Evolutionary conservation across 2,888 invertebrate genomes (phyloP).

Genomic region (Drosophila pseudotalamancana): DNA sequence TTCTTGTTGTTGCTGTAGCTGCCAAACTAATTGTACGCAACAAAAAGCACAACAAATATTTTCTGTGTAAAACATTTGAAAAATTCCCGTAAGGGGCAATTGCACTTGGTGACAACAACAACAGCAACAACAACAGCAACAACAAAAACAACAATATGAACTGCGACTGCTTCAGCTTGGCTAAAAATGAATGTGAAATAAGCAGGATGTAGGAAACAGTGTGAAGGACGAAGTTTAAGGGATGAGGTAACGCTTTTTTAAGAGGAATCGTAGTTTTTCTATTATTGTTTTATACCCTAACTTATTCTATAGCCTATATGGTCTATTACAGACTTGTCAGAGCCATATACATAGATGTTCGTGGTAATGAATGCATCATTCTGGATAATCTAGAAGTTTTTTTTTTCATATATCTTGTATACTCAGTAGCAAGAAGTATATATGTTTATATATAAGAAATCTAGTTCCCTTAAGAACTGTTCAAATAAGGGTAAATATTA

Average conservation of each 20-base stretch:
- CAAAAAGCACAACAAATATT: constrained; percentile 66
- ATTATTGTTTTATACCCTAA: constrained; percentile 15
- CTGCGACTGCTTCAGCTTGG: constrained; percentile 32
- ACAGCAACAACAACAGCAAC: constrained; percentile 16
- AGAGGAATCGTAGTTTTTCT: constrained; percentile 21
- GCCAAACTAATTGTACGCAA: constrained; percentile 77
- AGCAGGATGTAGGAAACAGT: constrained; percentile 32
- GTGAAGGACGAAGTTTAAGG: constrained; percentile 1
- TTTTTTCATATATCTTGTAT: too few relatives aligned
- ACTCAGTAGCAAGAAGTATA: too few relatives aligned
- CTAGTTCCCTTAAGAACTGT: too few relatives aligned
- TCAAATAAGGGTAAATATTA: too few relatives aligned
- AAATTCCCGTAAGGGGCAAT: constrained; percentile 72
- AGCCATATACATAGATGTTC: too few relatives aligned
- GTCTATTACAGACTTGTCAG: too few relatives aligned
- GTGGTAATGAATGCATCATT: too few relatives aligned
- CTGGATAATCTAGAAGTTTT: too few relatives aligned
- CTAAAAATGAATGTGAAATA: constrained; percentile 53
- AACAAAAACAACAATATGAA: constrained; percentile 23
- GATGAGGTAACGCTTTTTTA: background rate
- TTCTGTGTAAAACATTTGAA: constrained; percentile 70
- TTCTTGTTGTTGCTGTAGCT: constrained; percentile 48
- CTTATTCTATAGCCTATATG: background rate
- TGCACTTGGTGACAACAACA: constrained; percentile 62
- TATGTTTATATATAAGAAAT: too few relatives aligned